phyloP scores from a whole-genome alignment of 2,113 vertebrate genomes.

The Protobothrops flavoviridis region DNA sequence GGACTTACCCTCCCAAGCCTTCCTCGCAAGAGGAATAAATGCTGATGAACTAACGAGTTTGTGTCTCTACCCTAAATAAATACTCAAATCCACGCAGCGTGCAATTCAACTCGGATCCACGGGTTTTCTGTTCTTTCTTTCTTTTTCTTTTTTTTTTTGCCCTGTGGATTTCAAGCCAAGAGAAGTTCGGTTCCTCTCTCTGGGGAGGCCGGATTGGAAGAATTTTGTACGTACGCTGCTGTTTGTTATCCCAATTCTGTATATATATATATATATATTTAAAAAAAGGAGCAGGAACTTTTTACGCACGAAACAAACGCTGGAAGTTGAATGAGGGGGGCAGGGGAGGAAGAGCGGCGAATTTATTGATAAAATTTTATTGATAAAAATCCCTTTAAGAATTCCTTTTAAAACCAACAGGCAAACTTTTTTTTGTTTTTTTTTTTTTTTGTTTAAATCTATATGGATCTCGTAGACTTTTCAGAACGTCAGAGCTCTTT shows the following conservation, averaged over 20 bases:
- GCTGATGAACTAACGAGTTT: not conserved
- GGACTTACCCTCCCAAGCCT: not conserved
- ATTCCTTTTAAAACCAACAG: not conserved
- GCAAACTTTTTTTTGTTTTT: not conserved
- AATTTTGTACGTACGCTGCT: not conserved
- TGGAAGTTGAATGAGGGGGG: not conserved
- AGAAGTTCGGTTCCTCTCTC: not conserved
- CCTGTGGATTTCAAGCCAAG: not conserved
- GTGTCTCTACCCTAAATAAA: not conserved
- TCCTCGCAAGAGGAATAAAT: not conserved
- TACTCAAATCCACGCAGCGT: not conserved
- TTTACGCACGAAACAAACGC: not conserved
- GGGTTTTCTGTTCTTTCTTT: too few species aligned
- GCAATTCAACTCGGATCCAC: not conserved
- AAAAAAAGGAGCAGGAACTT: too few species aligned
- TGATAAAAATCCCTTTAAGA: not conserved
- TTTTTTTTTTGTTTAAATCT: not conserved
- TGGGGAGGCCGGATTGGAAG: not conserved
- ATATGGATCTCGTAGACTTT: not conserved
- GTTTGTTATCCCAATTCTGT: not conserved
- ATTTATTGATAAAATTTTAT: not conserved
- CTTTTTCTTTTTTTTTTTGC: not conserved
- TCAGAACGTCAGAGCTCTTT: too few species aligned
- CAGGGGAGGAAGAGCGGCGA: not conserved
- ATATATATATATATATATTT: too few species aligned